phyloP scores from a whole-genome alignment of 2,113 vertebrate genomes.

The Lepus americanus region DNA sequence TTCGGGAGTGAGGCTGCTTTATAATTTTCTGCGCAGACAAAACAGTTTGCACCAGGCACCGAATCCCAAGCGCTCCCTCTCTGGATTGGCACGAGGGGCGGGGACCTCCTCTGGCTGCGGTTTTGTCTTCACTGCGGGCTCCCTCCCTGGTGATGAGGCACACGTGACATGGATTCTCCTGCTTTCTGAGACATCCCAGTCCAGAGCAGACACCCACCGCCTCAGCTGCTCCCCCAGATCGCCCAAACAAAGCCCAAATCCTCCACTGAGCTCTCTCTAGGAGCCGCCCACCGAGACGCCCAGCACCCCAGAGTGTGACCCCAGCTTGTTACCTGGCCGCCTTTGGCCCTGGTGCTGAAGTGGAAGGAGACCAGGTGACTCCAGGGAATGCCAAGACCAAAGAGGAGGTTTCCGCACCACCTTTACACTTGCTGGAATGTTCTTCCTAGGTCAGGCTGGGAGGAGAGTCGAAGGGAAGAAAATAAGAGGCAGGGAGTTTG shows the following conservation, averaged over 20 bases:
- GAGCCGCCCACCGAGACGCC: too few species aligned
- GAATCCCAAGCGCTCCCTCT: neutral
- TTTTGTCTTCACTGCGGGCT: fast-evolving
- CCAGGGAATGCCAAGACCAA: too few species aligned
- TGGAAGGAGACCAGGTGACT: neutral
- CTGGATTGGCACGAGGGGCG: fast-evolving
- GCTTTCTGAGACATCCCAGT: neutral
- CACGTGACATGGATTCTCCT: fast-evolving
- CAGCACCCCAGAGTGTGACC: too few species aligned
- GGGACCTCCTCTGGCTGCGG: fast-evolving
- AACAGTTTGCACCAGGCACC: neutral
- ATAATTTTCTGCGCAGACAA: neutral
- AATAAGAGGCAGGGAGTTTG: neutral
- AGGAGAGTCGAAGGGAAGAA: neutral
- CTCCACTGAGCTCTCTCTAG: neutral
- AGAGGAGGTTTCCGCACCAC: neutral
- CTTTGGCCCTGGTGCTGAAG: fast-evolving
- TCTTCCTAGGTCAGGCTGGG: neutral
- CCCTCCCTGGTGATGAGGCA: fast-evolving
- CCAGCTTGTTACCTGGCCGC: too few species aligned
- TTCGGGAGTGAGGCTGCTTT: neutral
- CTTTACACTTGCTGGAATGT: neutral
- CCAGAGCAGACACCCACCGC: neutral
- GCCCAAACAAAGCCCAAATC: neutral
- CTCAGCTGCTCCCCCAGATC: neutral